These are phyloP conservation scores for Tyrannus savana DNA, from an alignment of 2,113 vertebrate genomes.

Conservation along the genomic window DNA sequence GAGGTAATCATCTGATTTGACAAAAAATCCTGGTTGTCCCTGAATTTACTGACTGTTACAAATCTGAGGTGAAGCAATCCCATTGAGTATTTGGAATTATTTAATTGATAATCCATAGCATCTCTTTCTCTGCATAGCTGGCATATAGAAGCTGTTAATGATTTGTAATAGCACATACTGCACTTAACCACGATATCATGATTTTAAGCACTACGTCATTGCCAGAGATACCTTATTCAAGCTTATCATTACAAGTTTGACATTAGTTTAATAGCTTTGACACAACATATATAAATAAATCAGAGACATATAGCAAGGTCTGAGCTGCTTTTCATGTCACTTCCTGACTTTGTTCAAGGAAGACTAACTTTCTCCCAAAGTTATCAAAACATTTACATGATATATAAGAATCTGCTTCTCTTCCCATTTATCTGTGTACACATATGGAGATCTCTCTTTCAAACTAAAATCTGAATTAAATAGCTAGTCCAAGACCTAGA, in stretches of 20 bases:
- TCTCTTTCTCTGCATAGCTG: neutral
- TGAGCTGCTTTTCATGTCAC: neutral
- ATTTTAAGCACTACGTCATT: neutral
- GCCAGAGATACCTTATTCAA: neutral
- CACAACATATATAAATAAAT: constrained; percentile 2
- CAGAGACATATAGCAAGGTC: neutral
- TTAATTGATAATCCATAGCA: neutral
- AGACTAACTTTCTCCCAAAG: neutral
- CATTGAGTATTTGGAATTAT: neutral
- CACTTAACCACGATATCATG: neutral
- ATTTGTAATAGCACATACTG: neutral
- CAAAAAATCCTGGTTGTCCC: neutral
- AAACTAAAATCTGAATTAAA: neutral
- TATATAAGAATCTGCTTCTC: neutral
- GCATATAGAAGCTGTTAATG: neutral
- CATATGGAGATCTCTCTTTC: neutral
- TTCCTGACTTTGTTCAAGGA: neutral
- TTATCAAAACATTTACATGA: neutral
- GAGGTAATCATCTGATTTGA: neutral
- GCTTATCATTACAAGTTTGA: neutral
- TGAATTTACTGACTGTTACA: neutral
- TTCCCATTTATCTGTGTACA: neutral
- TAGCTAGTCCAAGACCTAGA: neutral
- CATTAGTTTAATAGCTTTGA: constrained; percentile 9
- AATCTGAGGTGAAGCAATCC: neutral